These are phyloP conservation scores for Protaetia brevitarsis DNA, from an alignment of 1,140 invertebrate genomes.

Conservation along the genomic window DNA sequence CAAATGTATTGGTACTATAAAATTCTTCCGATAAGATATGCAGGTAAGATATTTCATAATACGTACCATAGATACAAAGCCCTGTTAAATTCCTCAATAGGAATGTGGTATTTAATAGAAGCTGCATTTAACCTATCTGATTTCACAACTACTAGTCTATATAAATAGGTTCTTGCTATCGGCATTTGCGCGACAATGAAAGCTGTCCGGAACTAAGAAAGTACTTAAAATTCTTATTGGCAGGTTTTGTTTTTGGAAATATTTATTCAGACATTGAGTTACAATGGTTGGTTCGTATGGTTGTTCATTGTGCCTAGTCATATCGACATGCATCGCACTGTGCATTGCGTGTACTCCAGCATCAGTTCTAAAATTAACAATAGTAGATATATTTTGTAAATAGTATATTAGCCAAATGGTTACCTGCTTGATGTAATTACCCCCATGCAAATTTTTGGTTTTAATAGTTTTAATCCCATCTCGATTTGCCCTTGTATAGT, in stretches of 20 bases:
- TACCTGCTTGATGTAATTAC: conserved; percentile 64
- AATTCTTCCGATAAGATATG: not conserved
- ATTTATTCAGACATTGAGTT: conserved; percentile 56
- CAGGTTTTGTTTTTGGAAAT: conserved; percentile 54
- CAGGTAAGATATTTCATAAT: conserved; percentile 23
- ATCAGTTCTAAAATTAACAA: conserved; percentile 69
- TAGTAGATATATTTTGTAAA: conserved; percentile 4
- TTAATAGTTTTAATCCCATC: conserved; percentile 53
- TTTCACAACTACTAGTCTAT: conserved; percentile 56
- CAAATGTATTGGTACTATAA: conserved; percentile 55
- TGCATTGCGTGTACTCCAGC: conserved; percentile 67
- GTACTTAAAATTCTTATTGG: conserved; percentile 56
- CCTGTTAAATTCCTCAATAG: conserved; percentile 56
- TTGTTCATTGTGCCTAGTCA: conserved; percentile 49
- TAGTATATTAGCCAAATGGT: not conserved
- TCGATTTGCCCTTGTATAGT: conserved; percentile 66
- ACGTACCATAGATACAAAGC: conserved; percentile 52
- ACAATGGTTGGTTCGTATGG: conserved; percentile 52
- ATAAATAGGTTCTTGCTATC: conserved; percentile 63
- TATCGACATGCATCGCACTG: conserved; percentile 62
- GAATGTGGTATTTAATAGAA: conserved; percentile 45
- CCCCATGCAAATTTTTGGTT: conserved; percentile 51
- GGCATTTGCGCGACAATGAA: conserved; percentile 60
- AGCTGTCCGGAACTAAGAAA: conserved; percentile 56
- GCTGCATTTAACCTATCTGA: conserved; percentile 34